Conservation (phyloP, 2,113 vertebrate genomes). For the Stercorarius parasiticus region DNA sequence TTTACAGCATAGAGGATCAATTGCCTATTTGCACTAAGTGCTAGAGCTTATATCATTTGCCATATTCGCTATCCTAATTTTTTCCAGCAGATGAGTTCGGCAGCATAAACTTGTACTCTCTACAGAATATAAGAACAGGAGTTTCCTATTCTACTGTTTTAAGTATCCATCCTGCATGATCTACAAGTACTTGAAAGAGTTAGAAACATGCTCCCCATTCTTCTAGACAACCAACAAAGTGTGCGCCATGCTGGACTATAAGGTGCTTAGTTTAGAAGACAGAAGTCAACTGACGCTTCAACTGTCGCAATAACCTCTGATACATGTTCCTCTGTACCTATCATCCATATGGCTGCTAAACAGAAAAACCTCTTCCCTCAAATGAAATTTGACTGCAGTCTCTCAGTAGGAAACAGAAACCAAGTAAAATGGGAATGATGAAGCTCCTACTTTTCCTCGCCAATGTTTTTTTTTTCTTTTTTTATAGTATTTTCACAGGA, state of each 20-base stretch:
- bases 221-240: background rate
- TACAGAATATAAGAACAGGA: background rate
- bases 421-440: background rate
- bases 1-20: background rate
- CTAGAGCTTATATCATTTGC: background rate
- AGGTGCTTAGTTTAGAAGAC: background rate
- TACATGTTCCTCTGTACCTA: background rate
- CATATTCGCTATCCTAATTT: background rate
- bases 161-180: background rate
- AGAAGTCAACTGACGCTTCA: background rate
- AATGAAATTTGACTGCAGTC: background rate
- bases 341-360: background rate
- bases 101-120: background rate
- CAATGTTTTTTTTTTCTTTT: background rate
- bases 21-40: background rate
- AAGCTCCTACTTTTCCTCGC: background rate
- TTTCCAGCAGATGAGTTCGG: background rate
- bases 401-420: background rate
- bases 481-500: background rate
- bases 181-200: background rate
- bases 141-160: background rate
- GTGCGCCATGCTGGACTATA: accelerated
- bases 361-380: background rate
- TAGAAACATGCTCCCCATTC: background rate
- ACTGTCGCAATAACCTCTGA: background rate